Base-by-base conservation (phyloP, 2,888 invertebrate genomes). In the Meloe dianella region DNA sequence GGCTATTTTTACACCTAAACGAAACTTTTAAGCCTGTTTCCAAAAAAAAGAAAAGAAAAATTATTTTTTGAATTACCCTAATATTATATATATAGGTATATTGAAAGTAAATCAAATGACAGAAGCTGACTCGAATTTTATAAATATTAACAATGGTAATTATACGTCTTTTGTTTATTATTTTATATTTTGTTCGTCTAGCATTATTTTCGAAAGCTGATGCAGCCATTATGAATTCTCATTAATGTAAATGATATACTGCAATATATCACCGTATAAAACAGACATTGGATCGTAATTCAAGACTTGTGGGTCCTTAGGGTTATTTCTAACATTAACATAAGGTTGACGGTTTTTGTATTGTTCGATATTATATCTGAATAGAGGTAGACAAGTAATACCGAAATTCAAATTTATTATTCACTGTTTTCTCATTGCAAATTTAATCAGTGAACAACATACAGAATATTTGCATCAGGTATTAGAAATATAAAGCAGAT, bases 221-320 rank as follows among this genome's bases (percentile, higher is more conserved):
- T 78, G 77, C 78, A 76, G 74, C 78, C 78, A 77, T 77, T 73
- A 75, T 77, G 78, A 76, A 77, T 78, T 78, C 77, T 79, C 78
- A 79, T 79, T 79, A 79, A 79, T 78, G 79, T 77, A 79, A 79
- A 79, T 79, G 77, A 78, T 79, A 78, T 77, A 78, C 77, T 76
- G 76, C 74, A 76, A 74, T 75, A 77, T 74, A 75, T 66, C 70
- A 71, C 64, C 69, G 69, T 58, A 64, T 70, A 63, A 67, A 64
- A 68, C 73, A 51, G 47, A 51, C 47, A 38, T n/a, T 32, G 10
- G 32, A 32, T 74, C 76, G 74, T 77, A 77, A 74, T 74, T 73
- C 72, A 73, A 73, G 70, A 69, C 73, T 75, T 74, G 73, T 71
- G 71, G 73, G 38, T n/a, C 7, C 12, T 38, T 38, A n/a, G n/a